Evolutionary conservation across 2,888 invertebrate species (phyloP).

Genomic region (Drosophila formosana): DNA sequence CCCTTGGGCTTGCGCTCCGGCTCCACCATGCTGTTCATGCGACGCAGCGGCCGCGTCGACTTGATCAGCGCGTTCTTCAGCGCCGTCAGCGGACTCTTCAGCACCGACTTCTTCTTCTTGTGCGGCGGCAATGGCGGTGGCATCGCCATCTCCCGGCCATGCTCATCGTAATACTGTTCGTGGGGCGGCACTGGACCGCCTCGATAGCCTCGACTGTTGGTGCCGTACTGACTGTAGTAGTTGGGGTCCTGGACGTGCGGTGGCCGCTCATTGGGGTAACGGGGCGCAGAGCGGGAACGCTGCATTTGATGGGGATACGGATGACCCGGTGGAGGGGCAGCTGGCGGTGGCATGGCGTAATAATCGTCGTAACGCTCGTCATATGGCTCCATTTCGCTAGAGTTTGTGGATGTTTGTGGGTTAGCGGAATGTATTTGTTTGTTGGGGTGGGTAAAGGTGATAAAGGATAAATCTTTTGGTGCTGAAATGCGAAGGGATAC

Average conservation of each 20-base stretch:
- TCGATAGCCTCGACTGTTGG: constrained; percentile 41
- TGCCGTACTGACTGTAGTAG: constrained; percentile 73
- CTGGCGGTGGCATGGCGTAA: constrained; percentile 79
- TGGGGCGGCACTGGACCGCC: constrained; percentile 30
- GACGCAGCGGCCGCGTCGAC: constrained; percentile 83
- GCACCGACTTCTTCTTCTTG: constrained; percentile 84
- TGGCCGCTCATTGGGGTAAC: constrained; percentile 70
- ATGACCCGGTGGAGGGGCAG: constrained; percentile 8
- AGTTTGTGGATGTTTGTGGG: constrained; percentile 39
- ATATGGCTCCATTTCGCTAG: constrained; percentile 85
- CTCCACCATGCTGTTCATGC: constrained; percentile 85
- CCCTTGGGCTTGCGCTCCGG: constrained; percentile 83
- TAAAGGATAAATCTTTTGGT: constrained; percentile 1
- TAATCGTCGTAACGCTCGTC: constrained; percentile 82
- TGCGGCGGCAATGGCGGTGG: constrained; percentile 83
- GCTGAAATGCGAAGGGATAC: constrained; percentile 1
- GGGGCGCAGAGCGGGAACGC: constrained; percentile 75
- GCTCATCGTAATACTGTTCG: constrained; percentile 80
- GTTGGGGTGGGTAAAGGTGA: not conserved
- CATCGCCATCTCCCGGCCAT: constrained; percentile 62
- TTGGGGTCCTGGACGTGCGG: constrained; percentile 73
- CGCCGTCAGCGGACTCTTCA: constrained; percentile 84
- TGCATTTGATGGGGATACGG: constrained; percentile 67
- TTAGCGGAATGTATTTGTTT: constrained; percentile 48
- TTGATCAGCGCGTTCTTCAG: constrained; percentile 85